Evolutionary conservation across 2,113 vertebrate genomes (phyloP), one percentile per base, ranked within the genome.

Genomic region (Rattus rattus): DNA sequence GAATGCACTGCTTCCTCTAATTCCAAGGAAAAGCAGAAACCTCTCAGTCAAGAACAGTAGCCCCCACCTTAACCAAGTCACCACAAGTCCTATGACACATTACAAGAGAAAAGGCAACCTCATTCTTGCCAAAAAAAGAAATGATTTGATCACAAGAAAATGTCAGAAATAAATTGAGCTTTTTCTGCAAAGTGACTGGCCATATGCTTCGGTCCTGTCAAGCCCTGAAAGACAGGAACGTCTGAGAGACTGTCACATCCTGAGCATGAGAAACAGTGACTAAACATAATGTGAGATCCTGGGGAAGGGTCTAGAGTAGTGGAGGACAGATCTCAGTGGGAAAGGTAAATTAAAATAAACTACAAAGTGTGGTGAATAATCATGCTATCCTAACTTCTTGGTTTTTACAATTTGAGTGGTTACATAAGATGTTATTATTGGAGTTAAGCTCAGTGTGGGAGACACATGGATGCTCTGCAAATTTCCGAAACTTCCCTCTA

Each of bases 401-500:
- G 47, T 22, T 93, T 81, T 92, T 56, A 33, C 49, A 20, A 86
- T 54, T 72, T 88, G 36, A 28, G 24, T 75, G 47, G 56, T 95
- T 92, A 91, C 43, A 0, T 88, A 96, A 94, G 43, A 85, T 72
- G 43, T 11, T 90, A 94, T 91, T 88, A 52, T 86, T 63, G 95
- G n/a, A 96, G 24, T n/a, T 83, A 86, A 73, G 26, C 59, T 54
- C 36, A 17, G 70, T 83, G 56, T 95, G 8, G 30, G 39, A 86
- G 39, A 91, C 14, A 85, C 0, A 91, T 49, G 39, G 92, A 92
- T 63, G 88, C 39, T 59, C 77, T 85, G 63, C 75, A 47, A 26
- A 72, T 79, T 94, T 70, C 89, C 75, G 22, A 52, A 97, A 88
- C 47, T 93, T 97, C n/a, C 52, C 63, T 84, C 77, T 83, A 95